These are phyloP conservation scores for Tinea pellionella DNA, from an alignment of 2,888 invertebrate species.

Conservation along the genomic window DNA sequence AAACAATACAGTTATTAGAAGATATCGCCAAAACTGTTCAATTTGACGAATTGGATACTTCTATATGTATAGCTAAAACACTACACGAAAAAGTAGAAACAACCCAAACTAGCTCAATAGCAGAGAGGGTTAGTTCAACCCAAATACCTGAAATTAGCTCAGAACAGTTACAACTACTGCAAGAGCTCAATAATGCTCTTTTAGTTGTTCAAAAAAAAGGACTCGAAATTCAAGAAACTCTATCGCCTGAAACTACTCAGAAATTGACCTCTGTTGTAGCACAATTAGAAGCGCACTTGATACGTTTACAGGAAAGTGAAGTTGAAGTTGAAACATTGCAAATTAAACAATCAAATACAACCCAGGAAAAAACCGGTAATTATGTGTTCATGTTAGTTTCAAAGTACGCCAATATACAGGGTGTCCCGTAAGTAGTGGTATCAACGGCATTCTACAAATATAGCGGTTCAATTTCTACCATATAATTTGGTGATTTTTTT, in stretches of 20 bases:
- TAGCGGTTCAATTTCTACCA: no score
- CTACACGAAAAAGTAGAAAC: neutral
- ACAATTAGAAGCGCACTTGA: neutral
- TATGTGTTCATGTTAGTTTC: no score
- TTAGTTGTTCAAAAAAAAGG: constrained; percentile 11
- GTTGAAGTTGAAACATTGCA: neutral
- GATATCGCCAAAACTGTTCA: neutral
- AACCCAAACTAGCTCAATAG: neutral
- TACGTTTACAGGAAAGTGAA: neutral
- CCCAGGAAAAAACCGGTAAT: no score
- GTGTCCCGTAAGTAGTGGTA: no score
- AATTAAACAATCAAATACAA: no score
- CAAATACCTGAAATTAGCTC: neutral
- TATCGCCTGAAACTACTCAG: neutral
- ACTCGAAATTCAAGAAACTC: neutral
- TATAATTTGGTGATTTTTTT: no score
- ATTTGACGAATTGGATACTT: neutral
- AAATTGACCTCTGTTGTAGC: neutral
- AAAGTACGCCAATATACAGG: no score
- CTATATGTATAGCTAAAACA: neutral
- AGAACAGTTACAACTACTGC: neutral
- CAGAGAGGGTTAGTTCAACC: neutral
- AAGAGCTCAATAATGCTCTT: constrained; percentile 16
- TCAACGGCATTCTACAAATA: no score
- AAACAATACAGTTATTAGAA: neutral